Base-by-base conservation (phyloP, 1,140 invertebrate species). In the Chrysomallon squamiferum region DNA sequence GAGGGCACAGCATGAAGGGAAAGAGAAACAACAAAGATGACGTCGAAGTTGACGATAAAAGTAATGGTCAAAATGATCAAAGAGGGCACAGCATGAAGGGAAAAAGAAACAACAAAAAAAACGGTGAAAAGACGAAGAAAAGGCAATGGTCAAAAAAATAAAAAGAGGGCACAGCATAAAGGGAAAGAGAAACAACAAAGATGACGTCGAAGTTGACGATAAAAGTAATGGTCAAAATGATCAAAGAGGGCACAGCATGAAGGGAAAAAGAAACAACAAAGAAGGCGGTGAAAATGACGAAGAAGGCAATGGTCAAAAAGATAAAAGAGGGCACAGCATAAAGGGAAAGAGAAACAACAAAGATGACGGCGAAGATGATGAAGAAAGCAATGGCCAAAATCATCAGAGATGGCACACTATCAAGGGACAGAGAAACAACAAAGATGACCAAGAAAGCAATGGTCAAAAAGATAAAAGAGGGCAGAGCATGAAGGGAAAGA, bases 141-240 rank as follows among this genome's bases (percentile, higher is more conserved):
- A 59, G 41, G 52, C 33, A 38, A 41, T 18, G 33, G 57, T 33
- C 20, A 41, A 38, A 59, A 33, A 59, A 18, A 41, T 22, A 59
- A 50, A 32, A 41, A 43, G 38, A 56, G n/a, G n/a, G n/a, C n/a
- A n/a, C n/a, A n/a, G n/a, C n/a, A n/a, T n/a, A n/a, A n/a, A n/a
- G n/a, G n/a, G n/a, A n/a, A n/a, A 59, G 30, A 38, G 41, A 47
- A 56, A 59, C 33, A 59, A 56, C 25, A 43, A 59, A 52, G 50
- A 56, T 27, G 43, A 59, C 30, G 45, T 32, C n/a, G 41, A 61
- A 32, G 45, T n/a, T 20, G 29, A 47, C 20, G 45, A 29, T 20
- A 38, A 47, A 32, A 45, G 41, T 20, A 38, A 27, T 22, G 25
- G 29, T n/a, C 20, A 59, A 33, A 59, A 38, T 32, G 35, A 41